Percentiles rank a stretch among this genome's conserved stretches.
Evolutionary conservation across 1,140 invertebrate species (phyloP).

Genomic region (Nautilus pompilius): DNA sequence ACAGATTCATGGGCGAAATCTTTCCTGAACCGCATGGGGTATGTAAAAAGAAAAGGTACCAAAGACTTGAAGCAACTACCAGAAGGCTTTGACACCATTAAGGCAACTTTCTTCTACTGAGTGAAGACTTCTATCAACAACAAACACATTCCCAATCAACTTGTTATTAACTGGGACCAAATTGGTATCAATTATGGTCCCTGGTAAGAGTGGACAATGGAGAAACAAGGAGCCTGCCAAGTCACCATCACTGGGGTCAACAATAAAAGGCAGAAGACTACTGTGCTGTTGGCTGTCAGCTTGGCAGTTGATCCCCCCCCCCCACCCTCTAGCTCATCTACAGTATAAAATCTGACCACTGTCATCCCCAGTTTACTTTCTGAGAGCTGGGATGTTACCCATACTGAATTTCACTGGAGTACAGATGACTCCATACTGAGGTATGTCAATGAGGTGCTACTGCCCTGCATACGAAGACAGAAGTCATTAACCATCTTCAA

Average conservation of each 20-base stretch:
- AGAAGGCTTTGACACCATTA: constrained; percentile 1
- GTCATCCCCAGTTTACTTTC: constrained; percentile 17
- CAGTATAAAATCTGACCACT: constrained; percentile 12
- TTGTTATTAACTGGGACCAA: constrained; percentile 14
- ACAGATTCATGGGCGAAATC: constrained; percentile 12
- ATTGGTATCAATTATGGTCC: constrained; percentile 12
- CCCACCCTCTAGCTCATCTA: constrained; percentile 23
- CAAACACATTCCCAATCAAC: constrained; percentile 5
- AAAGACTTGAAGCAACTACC: constrained; percentile 5
- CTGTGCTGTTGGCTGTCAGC: constrained; percentile 7
- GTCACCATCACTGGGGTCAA: constrained; percentile 14
- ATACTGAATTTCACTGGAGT: constrained; percentile 18
- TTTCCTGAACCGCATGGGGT: constrained; percentile 5
- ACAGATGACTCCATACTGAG: constrained; percentile 11
- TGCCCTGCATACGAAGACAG: no score
- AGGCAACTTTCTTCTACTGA: not conserved
- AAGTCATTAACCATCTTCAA: no score
- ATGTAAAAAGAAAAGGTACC: constrained; percentile 7
- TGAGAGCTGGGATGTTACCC: constrained; percentile 15
- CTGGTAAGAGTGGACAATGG: constrained; percentile 15
- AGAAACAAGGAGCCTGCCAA: constrained; percentile 17
- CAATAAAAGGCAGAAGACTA: constrained; percentile 25
- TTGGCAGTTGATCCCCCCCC: constrained; percentile 10
- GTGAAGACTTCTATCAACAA: no score
- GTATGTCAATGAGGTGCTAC: no score